Base-by-base conservation (phyloP, 2,113 vertebrate genomes). In the Takifugu bimaculatus region DNA sequence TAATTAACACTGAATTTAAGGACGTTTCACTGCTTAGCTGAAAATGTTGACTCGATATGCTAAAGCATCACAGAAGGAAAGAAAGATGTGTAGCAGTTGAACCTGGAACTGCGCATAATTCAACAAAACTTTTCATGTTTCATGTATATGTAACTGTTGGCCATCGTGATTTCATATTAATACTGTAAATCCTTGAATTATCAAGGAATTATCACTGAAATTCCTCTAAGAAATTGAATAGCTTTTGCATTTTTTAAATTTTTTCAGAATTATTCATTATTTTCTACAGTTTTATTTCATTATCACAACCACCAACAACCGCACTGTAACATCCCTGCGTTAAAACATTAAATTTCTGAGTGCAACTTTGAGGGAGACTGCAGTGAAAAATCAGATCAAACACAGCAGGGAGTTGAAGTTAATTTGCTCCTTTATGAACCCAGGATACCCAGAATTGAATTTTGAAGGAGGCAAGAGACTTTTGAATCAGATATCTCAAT, bases 371-470 rank as follows among this genome's bases (percentile, higher is more conserved):
- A 52, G 35, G 13, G 28, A 56, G 25, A 42, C 9, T 4, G 42
- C 29, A 54, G 57, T 1, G 10, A 54, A 20, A 58, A 7, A 73
- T 74, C 70, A 63, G 68, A 83, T 80, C 56, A 59, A 70, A 53
- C 44, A 57, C 53, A 60, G 74, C 28, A 39, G 50, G 65, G 65
- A 77, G 68, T 65, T 57, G 44, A 59, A 82, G 63, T 77, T 85
- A 72, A 81, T 78, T 67, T 77, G 49, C 48, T 72, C 72, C 74
- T 81, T 81, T 77, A 75, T 68, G 74, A 62, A 55, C 27, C 67
- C 45, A n/a, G 52, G 64, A 75, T 63, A 69, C 42, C 55, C 66
- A 65, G 39, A 61, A 55, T 54, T 15, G 62, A 60, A 72, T 29
- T 75, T 69, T 68, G 20, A 32, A 42, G 15, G 39, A n/a, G 6